phyloP scores from a whole-genome alignment of 2,797 vertebrate genomes.

The Atherinosoma microstoma region DNA sequence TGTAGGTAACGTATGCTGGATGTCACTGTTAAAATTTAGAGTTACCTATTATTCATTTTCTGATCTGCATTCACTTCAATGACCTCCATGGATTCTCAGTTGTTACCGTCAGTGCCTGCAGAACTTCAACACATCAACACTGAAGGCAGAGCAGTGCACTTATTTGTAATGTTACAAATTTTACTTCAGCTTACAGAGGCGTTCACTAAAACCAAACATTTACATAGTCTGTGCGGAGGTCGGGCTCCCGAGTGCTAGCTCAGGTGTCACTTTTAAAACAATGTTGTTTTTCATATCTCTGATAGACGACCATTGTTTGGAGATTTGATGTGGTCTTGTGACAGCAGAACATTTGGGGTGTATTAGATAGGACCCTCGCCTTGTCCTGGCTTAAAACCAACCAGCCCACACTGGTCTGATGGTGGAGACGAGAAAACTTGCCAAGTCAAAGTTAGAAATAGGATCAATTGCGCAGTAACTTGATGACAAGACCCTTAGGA shows the following conservation, averaged over 20 bases:
- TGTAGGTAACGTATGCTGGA: not conserved
- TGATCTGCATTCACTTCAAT: not conserved
- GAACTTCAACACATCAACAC: not conserved
- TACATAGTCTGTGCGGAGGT: slow-evolving; percentile 3
- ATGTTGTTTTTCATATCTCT: slow-evolving; percentile 41
- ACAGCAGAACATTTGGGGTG: slow-evolving; percentile 28
- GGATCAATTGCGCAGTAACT: slow-evolving; percentile 63
- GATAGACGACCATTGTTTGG: slow-evolving; percentile 37
- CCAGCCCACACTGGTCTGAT: slow-evolving; percentile 19
- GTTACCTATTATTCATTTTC: not conserved
- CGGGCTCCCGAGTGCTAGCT: slow-evolving; percentile 13
- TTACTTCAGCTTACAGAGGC: not conserved
- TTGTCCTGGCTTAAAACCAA: slow-evolving; percentile 24
- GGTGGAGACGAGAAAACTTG: slow-evolving; percentile 51
- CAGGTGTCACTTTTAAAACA: slow-evolving; percentile 26
- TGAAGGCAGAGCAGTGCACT: not conserved
- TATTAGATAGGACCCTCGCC: slow-evolving; percentile 32
- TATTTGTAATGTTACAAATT: not conserved
- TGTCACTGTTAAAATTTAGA: not conserved
- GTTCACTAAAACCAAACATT: slow-evolving; percentile 33
- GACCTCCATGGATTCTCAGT: not conserved
- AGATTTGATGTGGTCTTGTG: slow-evolving; percentile 52
- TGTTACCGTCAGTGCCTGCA: not conserved
- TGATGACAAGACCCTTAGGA: slow-evolving; percentile 58
- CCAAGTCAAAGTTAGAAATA: slow-evolving; percentile 63